Conservation (phyloP, 2,113 vertebrate species). For the Podarcis muralis region DNA sequence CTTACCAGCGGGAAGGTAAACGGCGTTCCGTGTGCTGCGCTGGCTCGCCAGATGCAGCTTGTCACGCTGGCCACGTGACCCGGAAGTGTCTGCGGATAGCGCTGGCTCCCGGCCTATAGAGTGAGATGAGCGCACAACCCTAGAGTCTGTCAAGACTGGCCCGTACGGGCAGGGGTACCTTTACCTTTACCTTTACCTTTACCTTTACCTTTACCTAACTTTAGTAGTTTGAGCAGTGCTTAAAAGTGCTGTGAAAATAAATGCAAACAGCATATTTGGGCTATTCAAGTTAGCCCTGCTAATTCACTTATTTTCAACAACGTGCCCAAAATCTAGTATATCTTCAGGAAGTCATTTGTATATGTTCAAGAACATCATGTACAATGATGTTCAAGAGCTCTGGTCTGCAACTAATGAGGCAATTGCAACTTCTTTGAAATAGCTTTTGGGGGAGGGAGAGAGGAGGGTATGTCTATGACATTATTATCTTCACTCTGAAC, state of each 20-base stretch:
- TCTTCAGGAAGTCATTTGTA: conserved; percentile 4
- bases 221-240: background rate
- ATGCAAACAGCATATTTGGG: background rate
- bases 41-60: no score
- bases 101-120: no score
- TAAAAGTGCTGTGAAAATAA: background rate
- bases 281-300: background rate
- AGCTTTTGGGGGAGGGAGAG: background rate
- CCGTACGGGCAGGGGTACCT: no score
- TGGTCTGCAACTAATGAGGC: conserved; percentile 35
- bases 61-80: no score
- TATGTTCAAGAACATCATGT: background rate
- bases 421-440: conserved; percentile 27
- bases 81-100: no score
- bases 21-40: no score
- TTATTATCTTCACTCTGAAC: conserved; percentile 50
- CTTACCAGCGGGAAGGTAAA: no score
- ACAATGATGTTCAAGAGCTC: background rate
- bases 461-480: background rate
- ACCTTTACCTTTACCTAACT: no score
- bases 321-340: background rate
- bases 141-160: no score
- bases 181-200: no score
- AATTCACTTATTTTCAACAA: background rate
- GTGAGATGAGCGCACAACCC: no score